A percentile compares a stretch with the other conserved stretches of the same genome.
These are phyloP conservation scores for Biston stratarius DNA, from an alignment of 2,888 invertebrate genomes.

Conservation along the genomic window DNA sequence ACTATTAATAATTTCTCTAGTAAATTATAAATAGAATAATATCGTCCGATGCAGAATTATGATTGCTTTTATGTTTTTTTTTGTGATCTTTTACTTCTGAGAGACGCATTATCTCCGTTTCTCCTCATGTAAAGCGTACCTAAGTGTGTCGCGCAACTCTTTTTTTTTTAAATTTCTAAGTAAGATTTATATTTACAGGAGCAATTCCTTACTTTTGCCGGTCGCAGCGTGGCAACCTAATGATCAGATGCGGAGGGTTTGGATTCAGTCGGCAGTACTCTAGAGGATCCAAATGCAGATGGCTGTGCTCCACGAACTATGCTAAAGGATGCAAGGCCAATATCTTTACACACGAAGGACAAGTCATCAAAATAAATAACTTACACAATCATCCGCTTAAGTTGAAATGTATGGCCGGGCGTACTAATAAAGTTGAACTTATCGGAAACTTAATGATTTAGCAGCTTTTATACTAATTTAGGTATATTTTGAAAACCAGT, in stretches of 20 bases:
- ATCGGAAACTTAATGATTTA: not conserved
- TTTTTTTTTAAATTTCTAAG: not conserved
- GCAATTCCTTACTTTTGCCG: conserved; percentile 9
- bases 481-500: too few relatives aligned
- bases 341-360: conserved; percentile 33
- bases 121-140: too few relatives aligned
- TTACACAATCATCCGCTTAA: conserved; percentile 33
- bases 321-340: conserved; percentile 29
- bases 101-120: too few relatives aligned
- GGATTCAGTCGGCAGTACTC: conserved; percentile 24
- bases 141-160: too few relatives aligned
- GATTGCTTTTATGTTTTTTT: too few relatives aligned
- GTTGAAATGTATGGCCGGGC: not conserved
- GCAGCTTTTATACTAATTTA: too few relatives aligned
- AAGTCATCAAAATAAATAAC: conserved; percentile 33
- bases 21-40: too few relatives aligned
- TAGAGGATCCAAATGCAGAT: conserved; percentile 20
- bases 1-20: too few relatives aligned
- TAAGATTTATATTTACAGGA: conserved; percentile 4
- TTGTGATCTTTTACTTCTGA: too few relatives aligned
- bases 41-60: too few relatives aligned
- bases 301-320: conserved; percentile 30
- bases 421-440: not conserved
- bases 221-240: conserved; percentile 24
- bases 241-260: conserved; percentile 26